Percentiles rank a stretch among this genome's conserved stretches.
Evolutionary conservation across 2,113 vertebrate species (phyloP).

Genomic region (Echinops telfairi): DNA sequence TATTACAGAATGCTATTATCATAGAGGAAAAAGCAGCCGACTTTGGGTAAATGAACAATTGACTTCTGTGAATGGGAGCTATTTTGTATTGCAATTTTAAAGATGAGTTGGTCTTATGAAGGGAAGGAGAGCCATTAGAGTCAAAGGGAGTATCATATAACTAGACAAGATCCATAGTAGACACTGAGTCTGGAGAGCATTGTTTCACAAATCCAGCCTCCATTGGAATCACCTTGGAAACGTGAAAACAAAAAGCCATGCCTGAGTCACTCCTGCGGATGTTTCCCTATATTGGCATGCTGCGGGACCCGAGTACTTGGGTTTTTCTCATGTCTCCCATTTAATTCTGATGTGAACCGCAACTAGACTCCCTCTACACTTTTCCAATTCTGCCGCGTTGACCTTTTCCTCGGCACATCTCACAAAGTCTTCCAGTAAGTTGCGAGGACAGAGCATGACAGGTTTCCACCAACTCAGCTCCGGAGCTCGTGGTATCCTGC

Average conservation of each 20-base stretch:
- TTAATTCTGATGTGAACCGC: background rate
- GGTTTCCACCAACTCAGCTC: constrained; percentile 15
- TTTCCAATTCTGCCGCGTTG: background rate
- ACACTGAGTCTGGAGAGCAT: background rate
- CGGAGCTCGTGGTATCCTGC: background rate
- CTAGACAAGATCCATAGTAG: too few relatives aligned
- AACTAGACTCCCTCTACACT: background rate
- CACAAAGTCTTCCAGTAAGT: constrained; percentile 10
- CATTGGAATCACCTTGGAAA: background rate
- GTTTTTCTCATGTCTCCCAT: background rate
- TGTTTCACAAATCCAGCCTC: background rate
- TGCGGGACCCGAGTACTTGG: background rate
- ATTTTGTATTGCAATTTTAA: background rate
- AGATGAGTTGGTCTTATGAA: background rate
- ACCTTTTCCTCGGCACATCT: background rate
- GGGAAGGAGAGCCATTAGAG: background rate
- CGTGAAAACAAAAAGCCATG: background rate
- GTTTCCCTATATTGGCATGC: background rate
- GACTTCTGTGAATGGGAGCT: background rate
- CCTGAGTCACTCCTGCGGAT: background rate
- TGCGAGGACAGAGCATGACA: background rate
- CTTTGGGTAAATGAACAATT: background rate
- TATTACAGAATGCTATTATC: too few relatives aligned
- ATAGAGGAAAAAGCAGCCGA: too few relatives aligned
- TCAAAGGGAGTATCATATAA: too few relatives aligned